These are phyloP conservation scores for Apis dorsata DNA, from an alignment of 1,140 invertebrate genomes.

Conservation along the genomic window DNA sequence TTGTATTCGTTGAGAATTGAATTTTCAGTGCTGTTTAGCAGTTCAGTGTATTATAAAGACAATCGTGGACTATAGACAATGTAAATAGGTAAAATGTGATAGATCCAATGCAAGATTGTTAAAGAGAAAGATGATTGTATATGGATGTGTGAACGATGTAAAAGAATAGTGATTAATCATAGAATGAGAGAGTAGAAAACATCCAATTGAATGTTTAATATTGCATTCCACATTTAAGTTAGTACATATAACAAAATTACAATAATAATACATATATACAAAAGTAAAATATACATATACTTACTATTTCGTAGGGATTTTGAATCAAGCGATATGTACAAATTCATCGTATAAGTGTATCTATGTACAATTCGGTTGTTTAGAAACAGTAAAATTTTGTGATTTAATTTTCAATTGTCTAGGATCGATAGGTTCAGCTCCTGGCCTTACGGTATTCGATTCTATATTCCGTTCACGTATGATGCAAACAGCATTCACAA, in stretches of 20 bases:
- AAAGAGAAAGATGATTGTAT: too few species aligned
- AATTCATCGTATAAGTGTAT: not conserved
- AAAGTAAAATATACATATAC: not conserved
- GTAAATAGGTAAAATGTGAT: too few species aligned
- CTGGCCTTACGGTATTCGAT: constrained; percentile 51
- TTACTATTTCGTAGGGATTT: not conserved
- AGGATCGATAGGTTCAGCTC: constrained; percentile 61
- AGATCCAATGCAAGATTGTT: too few species aligned
- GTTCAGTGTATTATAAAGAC: too few species aligned
- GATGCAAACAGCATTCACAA: constrained; percentile 52
- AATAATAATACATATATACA: not conserved
- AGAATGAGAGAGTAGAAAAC: too few species aligned
- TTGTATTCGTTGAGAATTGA: too few species aligned
- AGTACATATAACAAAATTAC: not conserved
- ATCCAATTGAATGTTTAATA: too few species aligned
- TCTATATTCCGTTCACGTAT: constrained; percentile 39
- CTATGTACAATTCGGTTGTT: constrained; percentile 6
- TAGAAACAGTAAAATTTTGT: not conserved
- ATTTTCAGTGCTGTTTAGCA: too few species aligned
- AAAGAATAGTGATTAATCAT: too few species aligned
- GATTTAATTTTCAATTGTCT: constrained; percentile 9
- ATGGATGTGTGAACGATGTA: too few species aligned
- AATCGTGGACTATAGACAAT: too few species aligned
- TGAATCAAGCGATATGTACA: constrained; percentile 22
- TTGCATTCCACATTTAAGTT: too few species aligned